phyloP scores from a whole-genome alignment of 2,113 vertebrate genomes.

The Corapipo altera region DNA sequence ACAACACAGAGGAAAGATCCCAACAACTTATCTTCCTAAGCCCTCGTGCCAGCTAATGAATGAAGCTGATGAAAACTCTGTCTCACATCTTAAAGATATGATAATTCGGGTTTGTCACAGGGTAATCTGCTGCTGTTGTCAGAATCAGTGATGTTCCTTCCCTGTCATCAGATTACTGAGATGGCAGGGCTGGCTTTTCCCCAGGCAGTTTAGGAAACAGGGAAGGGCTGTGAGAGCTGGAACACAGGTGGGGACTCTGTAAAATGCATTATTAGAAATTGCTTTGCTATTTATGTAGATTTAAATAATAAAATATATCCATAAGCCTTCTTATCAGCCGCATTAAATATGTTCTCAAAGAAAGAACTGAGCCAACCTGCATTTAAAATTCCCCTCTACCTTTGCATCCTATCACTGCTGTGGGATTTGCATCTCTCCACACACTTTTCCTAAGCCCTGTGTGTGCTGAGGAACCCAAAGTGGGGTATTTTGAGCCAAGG shows the following conservation, averaged over 20 bases:
- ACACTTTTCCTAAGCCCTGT: neutral
- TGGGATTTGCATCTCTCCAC: neutral
- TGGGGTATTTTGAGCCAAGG: neutral
- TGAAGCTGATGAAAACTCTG: neutral
- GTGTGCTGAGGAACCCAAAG: neutral
- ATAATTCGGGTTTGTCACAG: neutral
- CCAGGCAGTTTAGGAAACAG: neutral
- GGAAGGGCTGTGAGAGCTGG: neutral
- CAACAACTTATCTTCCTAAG: neutral
- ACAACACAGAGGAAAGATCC: neutral
- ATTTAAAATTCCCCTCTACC: neutral
- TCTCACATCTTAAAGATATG: neutral
- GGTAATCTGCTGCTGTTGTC: neutral
- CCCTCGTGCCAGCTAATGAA: neutral
- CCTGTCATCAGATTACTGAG: neutral
- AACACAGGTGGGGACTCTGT: neutral
- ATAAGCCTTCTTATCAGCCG: constrained; percentile 19
- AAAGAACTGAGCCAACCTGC: neutral
- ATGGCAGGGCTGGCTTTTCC: neutral
- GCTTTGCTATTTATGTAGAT: constrained; percentile 40
- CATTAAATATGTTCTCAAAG: constrained; percentile 10
- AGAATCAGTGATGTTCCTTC: neutral
- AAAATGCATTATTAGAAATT: constrained; percentile 37
- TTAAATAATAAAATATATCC: constrained; percentile 43
- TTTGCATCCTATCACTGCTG: neutral